phyloP scores from a whole-genome alignment of 2,888 invertebrate genomes.

The Phania funesta region DNA sequence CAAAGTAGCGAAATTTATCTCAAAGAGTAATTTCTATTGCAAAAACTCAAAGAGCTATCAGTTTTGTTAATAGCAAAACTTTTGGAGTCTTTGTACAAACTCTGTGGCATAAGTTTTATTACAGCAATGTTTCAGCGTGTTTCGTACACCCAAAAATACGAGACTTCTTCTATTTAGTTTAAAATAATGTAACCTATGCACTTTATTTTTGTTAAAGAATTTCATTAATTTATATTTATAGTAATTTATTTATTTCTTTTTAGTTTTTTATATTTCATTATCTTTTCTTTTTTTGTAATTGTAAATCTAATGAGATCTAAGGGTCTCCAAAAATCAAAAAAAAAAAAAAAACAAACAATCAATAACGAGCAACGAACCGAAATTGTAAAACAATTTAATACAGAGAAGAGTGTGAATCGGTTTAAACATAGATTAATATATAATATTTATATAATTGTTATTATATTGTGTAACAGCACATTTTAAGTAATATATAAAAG shows the following conservation, averaged over 20 bases:
- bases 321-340: slow-evolving; percentile 61
- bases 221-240: slow-evolving; percentile 77
- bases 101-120: slow-evolving; percentile 9
- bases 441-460: slow-evolving; percentile 67
- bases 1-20: slow-evolving; percentile 8
- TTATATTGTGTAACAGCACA: slow-evolving; percentile 66
- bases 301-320: slow-evolving; percentile 57
- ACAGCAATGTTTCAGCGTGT: background rate
- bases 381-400: slow-evolving; percentile 43
- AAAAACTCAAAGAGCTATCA: slow-evolving; percentile 27
- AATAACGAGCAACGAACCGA: slow-evolving; percentile 24
- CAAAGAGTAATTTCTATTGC: background rate
- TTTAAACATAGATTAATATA: slow-evolving; percentile 35
- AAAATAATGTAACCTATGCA: slow-evolving; percentile 61
- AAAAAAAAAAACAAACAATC: slow-evolving; percentile 25
- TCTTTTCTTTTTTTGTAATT: slow-evolving; percentile 34
- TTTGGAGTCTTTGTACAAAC: slow-evolving; percentile 44
- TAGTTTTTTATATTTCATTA: slow-evolving; percentile 8
- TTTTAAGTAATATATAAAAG: slow-evolving; percentile 53
- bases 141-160: slow-evolving; percentile 1
- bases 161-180: slow-evolving; percentile 56
- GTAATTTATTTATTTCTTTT: slow-evolving; percentile 45
- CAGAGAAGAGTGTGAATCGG: slow-evolving; percentile 69
- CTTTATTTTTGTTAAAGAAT: slow-evolving; percentile 74
- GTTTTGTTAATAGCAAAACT: slow-evolving; percentile 1